A percentile compares a stretch with the other conserved stretches of the same genome.
These are phyloP conservation scores for Drosophila quadrilineata DNA, from an alignment of 1,140 invertebrate species.

Conservation along the genomic window DNA sequence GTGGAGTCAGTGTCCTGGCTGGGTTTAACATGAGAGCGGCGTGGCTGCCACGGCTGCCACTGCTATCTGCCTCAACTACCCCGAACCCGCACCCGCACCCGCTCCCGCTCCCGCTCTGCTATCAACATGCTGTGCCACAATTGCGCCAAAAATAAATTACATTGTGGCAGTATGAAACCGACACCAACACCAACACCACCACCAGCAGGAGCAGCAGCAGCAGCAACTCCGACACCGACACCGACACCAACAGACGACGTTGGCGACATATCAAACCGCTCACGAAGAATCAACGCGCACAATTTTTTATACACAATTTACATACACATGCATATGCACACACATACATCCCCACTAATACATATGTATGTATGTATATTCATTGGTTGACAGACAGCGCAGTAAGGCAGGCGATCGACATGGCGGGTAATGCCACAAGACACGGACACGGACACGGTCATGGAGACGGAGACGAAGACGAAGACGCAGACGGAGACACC, in stretches of 20 bases:
- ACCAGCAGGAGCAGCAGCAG: background rate
- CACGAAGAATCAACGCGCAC: constrained; percentile 30
- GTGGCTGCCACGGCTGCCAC: constrained; percentile 17
- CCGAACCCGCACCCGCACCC: too few relatives aligned
- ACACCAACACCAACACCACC: constrained; percentile 8
- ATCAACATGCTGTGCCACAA: constrained; percentile 24
- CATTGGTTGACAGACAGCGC: constrained; percentile 21
- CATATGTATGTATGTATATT: background rate
- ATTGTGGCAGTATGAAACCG: constrained; percentile 38
- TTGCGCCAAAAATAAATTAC: constrained; percentile 64
- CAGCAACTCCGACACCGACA: background rate
- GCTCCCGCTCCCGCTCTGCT: background rate
- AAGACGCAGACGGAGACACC: background rate
- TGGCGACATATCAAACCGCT: too few relatives aligned
- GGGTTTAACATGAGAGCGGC: constrained; percentile 28
- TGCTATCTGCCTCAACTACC: too few relatives aligned
- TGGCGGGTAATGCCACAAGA: constrained; percentile 27
- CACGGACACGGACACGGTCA: background rate
- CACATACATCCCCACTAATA: background rate
- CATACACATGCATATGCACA: background rate
- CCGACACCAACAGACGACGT: too few relatives aligned
- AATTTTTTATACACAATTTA: too few relatives aligned
- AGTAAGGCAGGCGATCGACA: constrained; percentile 44
- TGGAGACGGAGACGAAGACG: background rate
- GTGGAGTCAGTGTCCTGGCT: constrained; percentile 14